These are phyloP conservation scores for Phyllostomus discolor DNA, from an alignment of 2,113 vertebrate species.

Conservation along the genomic window DNA sequence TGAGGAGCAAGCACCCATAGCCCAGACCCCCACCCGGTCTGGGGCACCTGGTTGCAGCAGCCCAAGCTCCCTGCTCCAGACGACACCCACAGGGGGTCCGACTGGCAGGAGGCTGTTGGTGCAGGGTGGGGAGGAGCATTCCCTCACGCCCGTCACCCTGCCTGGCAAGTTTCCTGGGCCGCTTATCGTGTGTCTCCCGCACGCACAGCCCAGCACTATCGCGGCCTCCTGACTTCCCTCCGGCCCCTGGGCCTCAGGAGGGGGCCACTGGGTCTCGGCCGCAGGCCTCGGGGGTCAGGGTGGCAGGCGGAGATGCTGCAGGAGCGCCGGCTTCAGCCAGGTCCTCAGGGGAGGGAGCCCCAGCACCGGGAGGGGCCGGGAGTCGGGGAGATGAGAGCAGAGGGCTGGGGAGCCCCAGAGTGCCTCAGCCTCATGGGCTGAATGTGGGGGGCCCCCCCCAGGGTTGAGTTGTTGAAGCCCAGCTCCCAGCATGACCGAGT, in stretches of 20 bases:
- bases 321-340: not conserved
- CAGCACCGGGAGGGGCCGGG: fast-evolving
- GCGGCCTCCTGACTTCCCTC: not conserved
- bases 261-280: not conserved
- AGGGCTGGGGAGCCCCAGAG: no score
- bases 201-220: no score
- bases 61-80: not conserved
- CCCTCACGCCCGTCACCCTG: not conserved
- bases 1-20: not conserved
- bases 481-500: not conserved
- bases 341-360: not conserved
- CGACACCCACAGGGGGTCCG: no score
- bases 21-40: not conserved
- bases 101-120: not conserved
- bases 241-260: fast-evolving
- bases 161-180: not conserved
- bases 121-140: fast-evolving
- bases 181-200: no score
- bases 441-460: no score
- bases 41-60: fast-evolving
- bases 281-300: not conserved
- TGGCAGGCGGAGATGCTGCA: not conserved
- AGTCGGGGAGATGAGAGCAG: no score
- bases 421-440: no score
- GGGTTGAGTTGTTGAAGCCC: no score